Conservation (phyloP, 1,140 invertebrate genomes). For the Agrilus planipennis region DNA sequence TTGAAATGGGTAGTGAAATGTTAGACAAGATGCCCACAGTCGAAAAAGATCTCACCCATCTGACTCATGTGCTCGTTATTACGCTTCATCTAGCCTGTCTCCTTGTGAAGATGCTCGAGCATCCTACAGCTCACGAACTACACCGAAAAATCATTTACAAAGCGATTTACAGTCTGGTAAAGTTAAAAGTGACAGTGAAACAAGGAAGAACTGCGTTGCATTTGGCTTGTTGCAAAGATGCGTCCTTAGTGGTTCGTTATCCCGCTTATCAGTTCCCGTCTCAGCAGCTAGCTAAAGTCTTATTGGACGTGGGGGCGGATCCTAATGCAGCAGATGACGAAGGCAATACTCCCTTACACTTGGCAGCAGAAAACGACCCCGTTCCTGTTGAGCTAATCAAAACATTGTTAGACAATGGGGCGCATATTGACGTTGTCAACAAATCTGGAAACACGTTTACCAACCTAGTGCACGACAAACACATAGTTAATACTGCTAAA, state of each 20-base stretch:
- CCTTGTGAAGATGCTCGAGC: constrained; percentile 50
- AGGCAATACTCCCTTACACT: constrained; percentile 73
- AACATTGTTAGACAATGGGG: constrained; percentile 61
- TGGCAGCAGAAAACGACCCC: constrained; percentile 52
- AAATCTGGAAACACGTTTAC: constrained; percentile 64
- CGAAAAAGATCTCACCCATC: constrained; percentile 56
- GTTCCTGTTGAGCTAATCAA: constrained; percentile 53
- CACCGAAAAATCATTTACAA: constrained; percentile 42
- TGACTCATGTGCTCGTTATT: constrained; percentile 77
- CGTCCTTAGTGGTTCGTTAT: constrained; percentile 50
- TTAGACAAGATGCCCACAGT: constrained; percentile 43
- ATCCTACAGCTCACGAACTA: constrained; percentile 38
- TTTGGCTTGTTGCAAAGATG: constrained; percentile 55
- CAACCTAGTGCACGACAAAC: constrained; percentile 49
- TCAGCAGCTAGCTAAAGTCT: constrained; percentile 56
- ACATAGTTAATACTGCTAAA: constrained; percentile 61
- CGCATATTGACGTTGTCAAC: constrained; percentile 82
- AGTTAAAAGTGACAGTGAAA: constrained; percentile 53
- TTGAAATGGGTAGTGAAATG: constrained; percentile 41
- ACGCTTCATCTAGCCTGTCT: constrained; percentile 70
- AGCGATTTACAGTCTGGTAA: constrained; percentile 61
- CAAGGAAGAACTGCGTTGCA: constrained; percentile 70
- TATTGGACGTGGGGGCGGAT: constrained; percentile 73
- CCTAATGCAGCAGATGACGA: constrained; percentile 61
- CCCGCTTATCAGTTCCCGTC: constrained; percentile 66